These are phyloP conservation scores for Polydesmus complanatus DNA, from an alignment of 2,888 invertebrate species.

Conservation along the genomic window DNA sequence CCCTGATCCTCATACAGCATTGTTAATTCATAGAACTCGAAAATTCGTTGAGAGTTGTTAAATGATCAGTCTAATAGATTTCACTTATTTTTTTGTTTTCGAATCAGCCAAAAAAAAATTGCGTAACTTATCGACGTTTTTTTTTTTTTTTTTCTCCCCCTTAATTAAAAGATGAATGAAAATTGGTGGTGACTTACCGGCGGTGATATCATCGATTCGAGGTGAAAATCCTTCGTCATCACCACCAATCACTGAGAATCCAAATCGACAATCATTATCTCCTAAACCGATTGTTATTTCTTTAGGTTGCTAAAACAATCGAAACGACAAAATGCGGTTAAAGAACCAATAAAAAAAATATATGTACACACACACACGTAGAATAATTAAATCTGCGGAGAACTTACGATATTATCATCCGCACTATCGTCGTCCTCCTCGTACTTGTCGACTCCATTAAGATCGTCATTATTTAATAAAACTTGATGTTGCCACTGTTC, in stretches of 20 bases:
- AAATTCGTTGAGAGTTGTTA: too few species aligned
- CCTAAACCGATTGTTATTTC: conserved; percentile 26
- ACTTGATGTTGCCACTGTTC: not conserved
- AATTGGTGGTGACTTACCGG: conserved; percentile 27
- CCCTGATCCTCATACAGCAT: too few species aligned
- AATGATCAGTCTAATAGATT: too few species aligned
- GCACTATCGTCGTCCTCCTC: not conserved
- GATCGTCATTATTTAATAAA: not conserved
- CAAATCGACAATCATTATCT: conserved; percentile 31
- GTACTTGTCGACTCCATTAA: not conserved
- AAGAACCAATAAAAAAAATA: not conserved
- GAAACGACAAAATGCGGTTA: not conserved
- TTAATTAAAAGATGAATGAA: too few species aligned
- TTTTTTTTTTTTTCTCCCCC: too few species aligned
- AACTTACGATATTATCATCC: not conserved
- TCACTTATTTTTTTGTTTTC: too few species aligned
- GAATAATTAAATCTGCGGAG: too few species aligned
- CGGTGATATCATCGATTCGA: conserved; percentile 33
- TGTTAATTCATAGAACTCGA: too few species aligned
- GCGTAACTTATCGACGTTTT: too few species aligned
- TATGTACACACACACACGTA: not conserved
- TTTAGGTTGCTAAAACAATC: not conserved
- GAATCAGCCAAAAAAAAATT: too few species aligned
- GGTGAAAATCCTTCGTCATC: conserved; percentile 33
- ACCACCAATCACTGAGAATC: conserved; percentile 36